Conservation (phyloP, 2,888 invertebrate genomes). For the Drosophila colorata region DNA sequence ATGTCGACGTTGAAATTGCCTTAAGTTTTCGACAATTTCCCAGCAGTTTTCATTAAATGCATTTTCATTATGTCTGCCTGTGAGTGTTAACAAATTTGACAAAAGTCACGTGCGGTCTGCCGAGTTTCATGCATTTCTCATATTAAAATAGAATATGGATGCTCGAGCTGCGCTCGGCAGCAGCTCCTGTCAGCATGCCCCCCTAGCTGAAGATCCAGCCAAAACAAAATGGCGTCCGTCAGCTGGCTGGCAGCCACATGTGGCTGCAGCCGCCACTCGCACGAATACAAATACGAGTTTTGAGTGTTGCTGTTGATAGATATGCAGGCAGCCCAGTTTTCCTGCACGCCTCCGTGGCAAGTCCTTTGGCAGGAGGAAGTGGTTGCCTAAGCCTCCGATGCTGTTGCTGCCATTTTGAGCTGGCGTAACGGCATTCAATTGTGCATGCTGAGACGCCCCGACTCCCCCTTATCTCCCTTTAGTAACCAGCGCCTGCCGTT, state of each 20-base stretch:
- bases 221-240: conserved; percentile 50
- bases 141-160: conserved; percentile 52
- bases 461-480: not conserved
- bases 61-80: not conserved
- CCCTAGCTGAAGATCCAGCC: conserved; percentile 18
- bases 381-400: conserved; percentile 38
- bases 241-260: conserved; percentile 30
- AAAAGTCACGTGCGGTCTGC: conserved; percentile 69
- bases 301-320: conserved; percentile 69
- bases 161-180: conserved; percentile 11
- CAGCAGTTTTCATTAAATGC: not conserved
- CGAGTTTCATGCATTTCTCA: conserved; percentile 53
- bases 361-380: conserved; percentile 61
- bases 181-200: conserved; percentile 5
- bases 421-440: conserved; percentile 72
- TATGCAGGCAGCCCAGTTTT: conserved; percentile 57
- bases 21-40: not conserved
- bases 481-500: conserved; percentile 17
- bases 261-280: conserved; percentile 30
- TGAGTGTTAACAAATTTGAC: conserved; percentile 22
- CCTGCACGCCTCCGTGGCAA: conserved; percentile 38
- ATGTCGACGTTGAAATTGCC: not conserved
- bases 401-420: conserved; percentile 33
- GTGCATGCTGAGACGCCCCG: conserved; percentile 51
- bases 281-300: conserved; percentile 1